Conservation (phyloP, 2,797 vertebrate species). For the Cuculus canorus region DNA sequence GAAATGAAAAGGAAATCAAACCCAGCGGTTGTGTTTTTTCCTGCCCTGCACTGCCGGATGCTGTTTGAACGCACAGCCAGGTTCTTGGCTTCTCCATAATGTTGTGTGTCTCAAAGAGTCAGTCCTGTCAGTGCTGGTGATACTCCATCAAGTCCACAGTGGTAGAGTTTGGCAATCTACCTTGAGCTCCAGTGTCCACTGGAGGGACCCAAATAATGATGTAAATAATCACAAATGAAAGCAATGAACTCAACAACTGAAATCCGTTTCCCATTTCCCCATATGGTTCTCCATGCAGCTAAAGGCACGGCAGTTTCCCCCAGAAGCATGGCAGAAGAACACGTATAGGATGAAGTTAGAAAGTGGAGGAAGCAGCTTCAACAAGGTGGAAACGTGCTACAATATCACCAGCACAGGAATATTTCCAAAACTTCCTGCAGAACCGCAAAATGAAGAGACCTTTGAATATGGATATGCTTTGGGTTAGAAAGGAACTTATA, state of each 20-base stretch:
- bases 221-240: background rate
- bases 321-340: background rate
- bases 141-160: background rate
- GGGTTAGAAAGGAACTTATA: no score
- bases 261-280: accelerated
- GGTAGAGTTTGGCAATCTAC: background rate
- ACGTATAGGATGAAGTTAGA: background rate
- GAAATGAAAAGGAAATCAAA: background rate
- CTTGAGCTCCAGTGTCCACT: background rate
- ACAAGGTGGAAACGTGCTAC: background rate
- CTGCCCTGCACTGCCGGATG: background rate
- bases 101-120: background rate
- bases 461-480: background rate
- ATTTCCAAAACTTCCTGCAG: background rate
- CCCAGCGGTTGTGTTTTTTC: accelerated
- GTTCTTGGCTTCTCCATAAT: background rate
- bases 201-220: background rate
- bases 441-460: background rate
- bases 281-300: background rate
- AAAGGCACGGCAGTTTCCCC: background rate
- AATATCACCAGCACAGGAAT: background rate
- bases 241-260: background rate
- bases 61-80: accelerated
- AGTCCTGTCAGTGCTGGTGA: background rate
- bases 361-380: background rate